phyloP scores from a whole-genome alignment of 2,888 invertebrate genomes.

The Ophion ellenae region DNA sequence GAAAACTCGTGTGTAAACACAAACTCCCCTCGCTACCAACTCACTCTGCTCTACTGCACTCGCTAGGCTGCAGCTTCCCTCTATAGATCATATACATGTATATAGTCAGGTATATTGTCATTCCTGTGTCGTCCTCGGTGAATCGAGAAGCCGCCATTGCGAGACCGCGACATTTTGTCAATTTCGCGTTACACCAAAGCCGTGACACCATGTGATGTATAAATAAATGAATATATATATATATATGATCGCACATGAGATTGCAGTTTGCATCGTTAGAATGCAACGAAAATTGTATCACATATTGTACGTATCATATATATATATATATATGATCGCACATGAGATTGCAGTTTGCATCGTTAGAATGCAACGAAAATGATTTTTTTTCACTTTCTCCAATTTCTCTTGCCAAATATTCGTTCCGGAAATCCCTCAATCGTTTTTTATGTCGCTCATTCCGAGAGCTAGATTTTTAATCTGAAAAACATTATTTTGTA shows the following conservation, averaged over 20 bases:
- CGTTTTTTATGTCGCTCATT: too few relatives aligned
- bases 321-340: neutral
- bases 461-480: too few relatives aligned
- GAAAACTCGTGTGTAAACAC: constrained; percentile 81
- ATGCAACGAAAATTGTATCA: too few relatives aligned
- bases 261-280: too few relatives aligned
- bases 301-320: too few relatives aligned
- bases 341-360: too few relatives aligned
- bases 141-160: constrained; percentile 63
- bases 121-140: constrained; percentile 53
- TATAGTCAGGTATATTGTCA: neutral
- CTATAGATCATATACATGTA: neutral
- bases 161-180: constrained; percentile 71
- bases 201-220: neutral
- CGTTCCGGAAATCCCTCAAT: too few relatives aligned
- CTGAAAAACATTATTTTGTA: too few relatives aligned
- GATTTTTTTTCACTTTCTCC: too few relatives aligned
- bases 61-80: constrained; percentile 67
- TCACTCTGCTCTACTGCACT: constrained; percentile 69
- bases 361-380: too few relatives aligned
- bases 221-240: neutral
- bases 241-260: too few relatives aligned
- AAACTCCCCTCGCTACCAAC: constrained; percentile 65
- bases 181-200: constrained; percentile 62
- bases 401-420: too few relatives aligned